Evolutionary conservation across 1,140 invertebrate genomes (phyloP).

Genomic region (Gyrodactylus bullatarudis): DNA sequence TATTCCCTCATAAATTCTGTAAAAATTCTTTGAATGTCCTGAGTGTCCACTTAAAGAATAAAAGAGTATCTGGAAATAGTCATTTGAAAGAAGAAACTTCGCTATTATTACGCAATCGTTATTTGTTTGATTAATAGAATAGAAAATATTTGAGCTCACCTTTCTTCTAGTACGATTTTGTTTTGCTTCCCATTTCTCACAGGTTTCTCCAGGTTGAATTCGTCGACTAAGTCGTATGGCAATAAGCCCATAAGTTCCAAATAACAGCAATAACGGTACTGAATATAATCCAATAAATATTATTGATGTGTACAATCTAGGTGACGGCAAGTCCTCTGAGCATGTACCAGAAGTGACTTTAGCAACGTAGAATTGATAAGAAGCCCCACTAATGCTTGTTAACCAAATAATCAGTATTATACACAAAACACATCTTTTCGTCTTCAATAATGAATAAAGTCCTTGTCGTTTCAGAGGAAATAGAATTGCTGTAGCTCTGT

Average conservation of each 20-base stretch:
- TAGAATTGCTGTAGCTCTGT: slow-evolving; percentile 12
- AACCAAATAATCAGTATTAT: not conserved
- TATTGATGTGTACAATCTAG: slow-evolving; percentile 20
- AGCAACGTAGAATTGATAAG: not conserved
- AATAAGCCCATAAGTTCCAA: slow-evolving; percentile 21
- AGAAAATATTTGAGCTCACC: too few species aligned
- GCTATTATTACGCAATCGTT: too few species aligned
- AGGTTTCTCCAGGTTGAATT: slow-evolving; percentile 23
- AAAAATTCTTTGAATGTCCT: too few species aligned
- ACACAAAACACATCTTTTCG: not conserved
- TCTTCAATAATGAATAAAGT: slow-evolving; percentile 5
- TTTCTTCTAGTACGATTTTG: slow-evolving; percentile 23
- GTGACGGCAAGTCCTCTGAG: slow-evolving; percentile 7
- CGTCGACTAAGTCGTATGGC: slow-evolving; percentile 18
- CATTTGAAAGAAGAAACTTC: too few species aligned
- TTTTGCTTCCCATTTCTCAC: slow-evolving; percentile 19
- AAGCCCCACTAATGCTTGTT: not conserved
- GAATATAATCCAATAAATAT: slow-evolving; percentile 23
- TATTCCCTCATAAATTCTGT: too few species aligned
- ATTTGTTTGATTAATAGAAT: too few species aligned
- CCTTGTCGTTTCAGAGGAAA: slow-evolving; percentile 13
- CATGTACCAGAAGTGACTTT: not conserved
- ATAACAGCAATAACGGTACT: slow-evolving; percentile 22
- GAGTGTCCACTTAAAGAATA: too few species aligned
- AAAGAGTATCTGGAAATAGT: too few species aligned